Evolutionary conservation across 2,797 vertebrate genomes (phyloP).

Genomic region (Zenarchopterus dispar): DNA sequence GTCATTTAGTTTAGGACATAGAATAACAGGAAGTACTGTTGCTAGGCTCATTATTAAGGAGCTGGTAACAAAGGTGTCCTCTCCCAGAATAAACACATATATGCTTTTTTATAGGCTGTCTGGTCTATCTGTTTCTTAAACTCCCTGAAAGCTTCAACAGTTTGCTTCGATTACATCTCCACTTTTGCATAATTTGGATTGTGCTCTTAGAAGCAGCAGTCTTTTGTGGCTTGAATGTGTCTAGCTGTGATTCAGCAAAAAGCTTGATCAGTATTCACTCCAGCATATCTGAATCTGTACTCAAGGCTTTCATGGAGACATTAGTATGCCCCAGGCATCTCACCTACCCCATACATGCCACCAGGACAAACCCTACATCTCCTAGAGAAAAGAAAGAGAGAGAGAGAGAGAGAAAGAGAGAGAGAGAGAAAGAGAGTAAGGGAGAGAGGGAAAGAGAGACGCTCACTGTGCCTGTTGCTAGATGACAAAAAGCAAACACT

Average conservation of each 20-base stretch:
- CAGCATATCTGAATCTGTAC: constrained; percentile 42
- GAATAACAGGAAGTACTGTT: constrained; percentile 60
- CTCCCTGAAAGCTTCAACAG: constrained; percentile 15
- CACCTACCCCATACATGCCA: constrained; percentile 61
- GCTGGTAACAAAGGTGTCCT: constrained; percentile 53
- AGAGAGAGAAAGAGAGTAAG: too few relatives aligned
- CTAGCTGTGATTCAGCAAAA: constrained; percentile 76
- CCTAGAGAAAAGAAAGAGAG: constrained; percentile 6
- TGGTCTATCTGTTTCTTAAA: constrained; percentile 10
- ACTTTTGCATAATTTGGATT: constrained; percentile 2
- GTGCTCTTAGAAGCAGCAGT: constrained; percentile 22
- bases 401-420: too few relatives aligned
- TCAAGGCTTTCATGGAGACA: constrained; percentile 64
- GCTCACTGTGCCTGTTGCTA: constrained; percentile 14
- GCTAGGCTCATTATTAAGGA: constrained; percentile 40
- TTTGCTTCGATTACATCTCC: constrained; percentile 15
- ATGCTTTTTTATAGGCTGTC: constrained; percentile 21
- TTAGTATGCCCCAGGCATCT: constrained; percentile 70
- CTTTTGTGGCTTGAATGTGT: constrained; percentile 26
- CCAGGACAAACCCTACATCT: constrained; percentile 48
- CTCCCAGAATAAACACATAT: constrained; percentile 13
- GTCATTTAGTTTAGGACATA: constrained; percentile 38
- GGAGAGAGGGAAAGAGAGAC: neutral
- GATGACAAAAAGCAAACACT: constrained; percentile 19
- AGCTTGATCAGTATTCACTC: constrained; percentile 70